Evolutionary conservation across 2,888 invertebrate species (phyloP).

Genomic region (Rapana venosa): DNA sequence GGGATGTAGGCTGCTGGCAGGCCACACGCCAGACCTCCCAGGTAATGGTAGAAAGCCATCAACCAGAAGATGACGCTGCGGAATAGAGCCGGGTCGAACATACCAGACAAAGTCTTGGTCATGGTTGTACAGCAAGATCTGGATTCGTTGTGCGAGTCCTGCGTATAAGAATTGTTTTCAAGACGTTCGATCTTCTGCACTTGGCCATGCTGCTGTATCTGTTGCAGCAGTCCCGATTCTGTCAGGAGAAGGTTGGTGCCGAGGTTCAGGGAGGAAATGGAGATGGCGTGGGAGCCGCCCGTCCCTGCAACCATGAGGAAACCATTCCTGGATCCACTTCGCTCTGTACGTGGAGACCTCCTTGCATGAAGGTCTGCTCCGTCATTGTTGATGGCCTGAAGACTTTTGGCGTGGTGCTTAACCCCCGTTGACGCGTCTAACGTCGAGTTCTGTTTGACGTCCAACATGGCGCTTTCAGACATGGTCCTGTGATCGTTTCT

Average conservation of each 20-base stretch:
- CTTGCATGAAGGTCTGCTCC: too few relatives aligned
- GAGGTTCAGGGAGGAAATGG: neutral
- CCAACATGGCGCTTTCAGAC: neutral
- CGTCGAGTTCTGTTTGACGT: too few relatives aligned
- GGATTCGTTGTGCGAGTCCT: neutral
- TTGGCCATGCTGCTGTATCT: neutral
- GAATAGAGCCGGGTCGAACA: neutral
- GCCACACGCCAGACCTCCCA: neutral
- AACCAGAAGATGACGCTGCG: neutral
- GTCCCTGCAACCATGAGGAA: neutral
- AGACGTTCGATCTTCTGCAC: neutral
- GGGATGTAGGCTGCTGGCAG: slow-evolving; percentile 21
- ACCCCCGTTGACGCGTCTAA: neutral
- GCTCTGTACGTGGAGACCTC: too few relatives aligned
- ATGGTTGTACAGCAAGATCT: neutral
- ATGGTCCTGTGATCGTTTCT: neutral
- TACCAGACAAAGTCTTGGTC: neutral
- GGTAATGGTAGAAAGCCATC: neutral
- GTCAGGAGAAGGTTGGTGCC: neutral
- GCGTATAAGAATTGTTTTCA: neutral
- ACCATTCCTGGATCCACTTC: neutral
- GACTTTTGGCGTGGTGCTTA: neutral
- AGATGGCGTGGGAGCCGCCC: neutral
- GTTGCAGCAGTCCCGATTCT: neutral
- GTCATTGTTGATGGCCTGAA: neutral